These are phyloP conservation scores for Heterohyrax brucei DNA, from an alignment of 2,797 vertebrate species.

Conservation along the genomic window DNA sequence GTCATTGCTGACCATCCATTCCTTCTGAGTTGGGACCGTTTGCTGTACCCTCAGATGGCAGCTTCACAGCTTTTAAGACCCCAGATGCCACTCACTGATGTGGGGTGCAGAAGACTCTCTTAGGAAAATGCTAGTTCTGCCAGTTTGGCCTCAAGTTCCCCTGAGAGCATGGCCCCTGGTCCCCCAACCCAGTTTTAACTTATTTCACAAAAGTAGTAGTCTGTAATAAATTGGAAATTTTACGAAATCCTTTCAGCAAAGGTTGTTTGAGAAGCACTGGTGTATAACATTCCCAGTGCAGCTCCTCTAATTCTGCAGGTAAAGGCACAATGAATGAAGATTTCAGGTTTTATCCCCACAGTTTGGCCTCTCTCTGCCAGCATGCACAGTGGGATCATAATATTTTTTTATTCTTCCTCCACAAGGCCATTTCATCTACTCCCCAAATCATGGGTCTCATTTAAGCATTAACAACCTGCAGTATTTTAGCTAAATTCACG, in stretches of 20 bases:
- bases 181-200: neutral
- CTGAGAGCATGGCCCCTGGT: too few species aligned
- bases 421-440: neutral
- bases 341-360: neutral
- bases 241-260: neutral
- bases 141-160: too few species aligned
- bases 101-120: too few species aligned
- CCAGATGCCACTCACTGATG: too few species aligned
- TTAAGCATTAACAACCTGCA: neutral
- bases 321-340: neutral
- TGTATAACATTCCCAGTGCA: neutral
- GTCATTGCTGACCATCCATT: too few species aligned
- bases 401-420: slow-evolving; percentile 5
- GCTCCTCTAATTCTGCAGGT: neutral
- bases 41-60: too few species aligned
- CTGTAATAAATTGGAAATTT: slow-evolving; percentile 4
- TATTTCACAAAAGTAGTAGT: neutral
- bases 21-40: too few species aligned
- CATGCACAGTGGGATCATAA: neutral
- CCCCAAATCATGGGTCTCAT: neutral
- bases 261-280: neutral
- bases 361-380: neutral
- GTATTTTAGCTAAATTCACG: slow-evolving; percentile 18
- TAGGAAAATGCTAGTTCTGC: too few species aligned
- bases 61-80: too few species aligned